phyloP scores from a whole-genome alignment of 2,888 invertebrate genomes.

The Cryptosula pallasiana region DNA sequence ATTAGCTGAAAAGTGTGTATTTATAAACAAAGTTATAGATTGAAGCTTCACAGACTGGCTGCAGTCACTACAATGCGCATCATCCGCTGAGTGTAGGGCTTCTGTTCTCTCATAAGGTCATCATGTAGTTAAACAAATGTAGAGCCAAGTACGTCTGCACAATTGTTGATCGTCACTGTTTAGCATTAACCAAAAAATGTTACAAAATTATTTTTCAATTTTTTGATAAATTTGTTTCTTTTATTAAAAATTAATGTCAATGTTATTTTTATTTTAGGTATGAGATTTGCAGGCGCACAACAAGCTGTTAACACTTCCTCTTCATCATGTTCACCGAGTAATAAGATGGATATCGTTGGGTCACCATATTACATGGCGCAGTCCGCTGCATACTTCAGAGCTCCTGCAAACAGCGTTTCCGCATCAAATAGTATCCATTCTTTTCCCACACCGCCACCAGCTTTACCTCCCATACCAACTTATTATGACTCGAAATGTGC shows the following conservation, averaged over 20 bases:
- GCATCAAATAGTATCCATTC: slow-evolving; percentile 14
- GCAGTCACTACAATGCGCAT: neutral
- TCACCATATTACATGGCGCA: neutral
- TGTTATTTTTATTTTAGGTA: slow-evolving; percentile 1
- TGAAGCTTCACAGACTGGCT: neutral
- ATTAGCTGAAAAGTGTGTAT: slow-evolving; percentile 23
- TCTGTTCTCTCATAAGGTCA: no score
- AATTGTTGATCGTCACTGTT: no score
- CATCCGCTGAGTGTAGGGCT: no score
- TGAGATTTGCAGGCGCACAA: slow-evolving; percentile 12
- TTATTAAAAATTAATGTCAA: no score
- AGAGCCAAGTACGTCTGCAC: no score
- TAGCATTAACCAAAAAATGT: no score
- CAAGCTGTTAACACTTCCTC: neutral
- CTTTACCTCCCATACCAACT: neutral
- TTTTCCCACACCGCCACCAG: slow-evolving; percentile 11
- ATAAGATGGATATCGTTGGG: slow-evolving; percentile 10
- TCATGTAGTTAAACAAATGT: no score
- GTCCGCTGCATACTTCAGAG: slow-evolving; percentile 8
- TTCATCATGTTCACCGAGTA: neutral
- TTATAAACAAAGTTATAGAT: slow-evolving; percentile 11
- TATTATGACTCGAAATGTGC: slow-evolving; percentile 16
- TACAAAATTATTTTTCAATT: no score
- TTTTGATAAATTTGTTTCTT: neutral
- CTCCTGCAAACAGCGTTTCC: neutral